phyloP scores from a whole-genome alignment of 1,140 invertebrate species.

The Drosophila kikkawai region DNA sequence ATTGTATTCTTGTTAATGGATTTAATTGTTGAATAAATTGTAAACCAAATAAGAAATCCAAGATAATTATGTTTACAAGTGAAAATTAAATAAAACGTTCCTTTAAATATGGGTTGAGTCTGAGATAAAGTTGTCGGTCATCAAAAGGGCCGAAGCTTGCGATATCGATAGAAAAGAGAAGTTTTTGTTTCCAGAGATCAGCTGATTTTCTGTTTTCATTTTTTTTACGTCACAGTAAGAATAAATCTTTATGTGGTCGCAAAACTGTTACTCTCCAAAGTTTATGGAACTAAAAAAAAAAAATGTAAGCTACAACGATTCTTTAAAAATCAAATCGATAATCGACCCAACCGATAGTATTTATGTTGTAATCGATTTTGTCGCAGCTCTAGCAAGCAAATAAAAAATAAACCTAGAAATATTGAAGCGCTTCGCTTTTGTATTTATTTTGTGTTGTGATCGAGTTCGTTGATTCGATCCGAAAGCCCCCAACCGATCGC shows the following conservation, averaged over 20 bases:
- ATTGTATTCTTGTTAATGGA: background rate
- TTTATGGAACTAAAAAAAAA: no score
- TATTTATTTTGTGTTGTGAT: conserved; percentile 50
- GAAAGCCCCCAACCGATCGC: background rate
- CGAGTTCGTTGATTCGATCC: conserved; percentile 25
- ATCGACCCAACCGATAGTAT: no score
- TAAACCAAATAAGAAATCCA: no score
- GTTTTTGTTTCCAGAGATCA: background rate
- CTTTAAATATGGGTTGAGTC: background rate
- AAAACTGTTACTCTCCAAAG: no score
- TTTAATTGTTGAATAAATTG: background rate
- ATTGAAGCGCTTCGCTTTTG: conserved; percentile 38
- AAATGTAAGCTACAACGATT: no score
- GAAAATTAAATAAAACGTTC: background rate
- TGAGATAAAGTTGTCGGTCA: background rate
- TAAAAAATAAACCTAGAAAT: conserved; percentile 24
- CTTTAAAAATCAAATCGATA: no score
- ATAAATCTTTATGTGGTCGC: no score
- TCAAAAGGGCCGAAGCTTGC: background rate
- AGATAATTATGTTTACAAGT: background rate
- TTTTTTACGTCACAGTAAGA: background rate
- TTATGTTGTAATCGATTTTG: no score
- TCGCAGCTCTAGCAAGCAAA: background rate
- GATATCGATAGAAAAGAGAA: background rate
- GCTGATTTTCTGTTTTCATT: background rate